Evolutionary conservation across 2,888 invertebrate species (phyloP).

Genomic region (Criorhina ranunculi): DNA sequence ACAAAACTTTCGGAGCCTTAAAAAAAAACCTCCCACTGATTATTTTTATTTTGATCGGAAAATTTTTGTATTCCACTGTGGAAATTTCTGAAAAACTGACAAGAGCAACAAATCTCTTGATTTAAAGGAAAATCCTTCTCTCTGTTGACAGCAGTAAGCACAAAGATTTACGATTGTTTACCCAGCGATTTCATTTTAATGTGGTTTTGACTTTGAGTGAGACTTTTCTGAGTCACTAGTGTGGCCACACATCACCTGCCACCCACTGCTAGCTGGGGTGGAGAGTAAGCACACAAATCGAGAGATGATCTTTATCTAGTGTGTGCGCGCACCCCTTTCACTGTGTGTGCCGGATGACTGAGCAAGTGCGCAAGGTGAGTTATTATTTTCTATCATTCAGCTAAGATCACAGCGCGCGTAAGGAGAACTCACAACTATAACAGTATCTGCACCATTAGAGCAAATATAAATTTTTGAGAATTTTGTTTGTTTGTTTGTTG

Average conservation of each 20-base stretch:
- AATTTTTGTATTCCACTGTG: constrained; percentile 52
- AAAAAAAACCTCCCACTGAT: neutral
- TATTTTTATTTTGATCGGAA: neutral
- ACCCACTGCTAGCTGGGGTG: constrained; percentile 46
- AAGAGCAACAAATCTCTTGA: constrained; percentile 72
- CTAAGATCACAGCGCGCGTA: constrained; percentile 19
- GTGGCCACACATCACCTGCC: constrained; percentile 47
- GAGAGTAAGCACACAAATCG: constrained; percentile 35
- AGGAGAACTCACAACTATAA: constrained; percentile 12
- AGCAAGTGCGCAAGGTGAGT: constrained; percentile 62
- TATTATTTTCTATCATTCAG: constrained; percentile 46
- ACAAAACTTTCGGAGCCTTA: neutral
- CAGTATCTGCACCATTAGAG: neutral
- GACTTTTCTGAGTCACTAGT: constrained; percentile 69
- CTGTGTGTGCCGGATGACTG: constrained; percentile 30
- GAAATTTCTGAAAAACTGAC: constrained; percentile 52
- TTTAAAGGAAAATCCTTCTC: constrained; percentile 70
- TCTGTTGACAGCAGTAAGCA: constrained; percentile 68
- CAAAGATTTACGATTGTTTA: constrained; percentile 74
- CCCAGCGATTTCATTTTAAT: constrained; percentile 72
- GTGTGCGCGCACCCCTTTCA: constrained; percentile 7
- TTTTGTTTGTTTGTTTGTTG: constrained; percentile 3
- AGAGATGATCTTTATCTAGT: constrained; percentile 21
- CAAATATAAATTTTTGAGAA: neutral
- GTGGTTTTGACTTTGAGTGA: constrained; percentile 77